Conservation (phyloP, 2,888 invertebrate species). For the Mycalesis mineus region DNA sequence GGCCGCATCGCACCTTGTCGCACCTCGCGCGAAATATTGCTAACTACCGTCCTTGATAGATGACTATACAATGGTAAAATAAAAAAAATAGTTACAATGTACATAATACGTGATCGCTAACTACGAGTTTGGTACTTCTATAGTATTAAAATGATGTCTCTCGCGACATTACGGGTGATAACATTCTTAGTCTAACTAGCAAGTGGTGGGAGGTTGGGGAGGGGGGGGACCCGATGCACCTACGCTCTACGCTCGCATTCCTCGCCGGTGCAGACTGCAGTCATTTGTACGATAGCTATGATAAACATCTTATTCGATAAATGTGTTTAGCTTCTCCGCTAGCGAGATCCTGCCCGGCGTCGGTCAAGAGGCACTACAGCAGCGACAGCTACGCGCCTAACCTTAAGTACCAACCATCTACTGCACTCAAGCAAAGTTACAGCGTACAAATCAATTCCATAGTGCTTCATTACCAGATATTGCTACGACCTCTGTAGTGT, state of each 20-base stretch:
- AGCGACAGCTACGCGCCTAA: conserved; percentile 54
- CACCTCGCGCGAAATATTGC: conserved; percentile 60
- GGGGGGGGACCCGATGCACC: conserved; percentile 45
- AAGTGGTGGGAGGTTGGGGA: conserved; percentile 61
- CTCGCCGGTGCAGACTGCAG: conserved; percentile 31
- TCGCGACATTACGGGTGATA: conserved; percentile 37
- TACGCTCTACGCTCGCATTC: conserved; percentile 50
- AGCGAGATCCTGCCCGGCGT: conserved; percentile 24
- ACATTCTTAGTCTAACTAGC: conserved; percentile 63
- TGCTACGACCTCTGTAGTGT: conserved; percentile 28
- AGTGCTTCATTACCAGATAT: conserved; percentile 60
- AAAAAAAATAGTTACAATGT: conserved; percentile 75
- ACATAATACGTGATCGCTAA: conserved; percentile 76
- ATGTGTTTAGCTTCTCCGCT: conserved; percentile 10
- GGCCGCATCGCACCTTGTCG: conserved; percentile 45
- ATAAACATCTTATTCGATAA: conserved; percentile 14
- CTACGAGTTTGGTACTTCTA: conserved; percentile 77
- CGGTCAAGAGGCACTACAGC: conserved; percentile 27
- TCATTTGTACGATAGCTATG: conserved; percentile 20
- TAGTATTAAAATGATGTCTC: conserved; percentile 58
- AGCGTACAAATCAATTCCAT: conserved; percentile 71
- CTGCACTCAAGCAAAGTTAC: conserved; percentile 60
- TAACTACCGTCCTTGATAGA: conserved; percentile 69
- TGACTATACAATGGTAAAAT: conserved; percentile 78
- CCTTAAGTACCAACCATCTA: conserved; percentile 60